A percentile compares a stretch with the other conserved stretches of the same genome.
Conservation (phyloP, 1,140 invertebrate species). For the Lasioglossum albipes region DNA sequence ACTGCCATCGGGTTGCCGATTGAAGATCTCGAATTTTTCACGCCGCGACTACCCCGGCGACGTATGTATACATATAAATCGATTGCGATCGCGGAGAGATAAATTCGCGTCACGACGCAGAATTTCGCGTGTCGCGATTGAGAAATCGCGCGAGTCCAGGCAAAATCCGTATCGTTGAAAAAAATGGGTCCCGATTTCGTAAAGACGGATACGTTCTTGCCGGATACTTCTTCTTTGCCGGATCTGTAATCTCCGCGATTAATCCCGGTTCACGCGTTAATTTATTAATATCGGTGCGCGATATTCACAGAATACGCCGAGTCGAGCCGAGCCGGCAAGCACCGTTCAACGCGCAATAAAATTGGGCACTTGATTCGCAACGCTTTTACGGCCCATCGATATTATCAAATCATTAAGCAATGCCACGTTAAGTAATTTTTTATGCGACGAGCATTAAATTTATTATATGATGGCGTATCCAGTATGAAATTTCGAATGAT, state of each 20-base stretch:
- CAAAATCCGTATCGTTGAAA: constrained; percentile 24
- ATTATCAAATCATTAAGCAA: not conserved
- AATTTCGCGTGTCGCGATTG: constrained; percentile 41
- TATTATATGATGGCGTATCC: too few relatives aligned
- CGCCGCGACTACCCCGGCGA: not conserved
- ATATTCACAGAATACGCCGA: not conserved
- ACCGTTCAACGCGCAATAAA: not conserved
- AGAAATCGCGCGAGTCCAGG: constrained; percentile 8
- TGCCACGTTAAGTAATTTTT: not conserved
- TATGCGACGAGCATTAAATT: not conserved
- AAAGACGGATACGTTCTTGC: not conserved
- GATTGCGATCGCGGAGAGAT: constrained; percentile 14
- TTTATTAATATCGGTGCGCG: not conserved
- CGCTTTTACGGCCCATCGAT: not conserved
- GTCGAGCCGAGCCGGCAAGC: rapidly evolving
- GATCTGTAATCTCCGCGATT: constrained; percentile 12
- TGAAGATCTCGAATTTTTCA: constrained; percentile 25
- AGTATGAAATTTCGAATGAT: too few relatives aligned
- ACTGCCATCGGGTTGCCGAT: not conserved
- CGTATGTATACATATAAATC: constrained; percentile 27
- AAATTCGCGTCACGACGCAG: constrained; percentile 34
- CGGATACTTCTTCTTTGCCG: not conserved
- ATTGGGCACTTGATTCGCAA: constrained; percentile 1
- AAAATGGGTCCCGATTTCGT: constrained; percentile 8
- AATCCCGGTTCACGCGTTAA: not conserved